These are phyloP conservation scores for Harlomillsia oculata DNA, from an alignment of 1,140 invertebrate genomes.

Conservation along the genomic window DNA sequence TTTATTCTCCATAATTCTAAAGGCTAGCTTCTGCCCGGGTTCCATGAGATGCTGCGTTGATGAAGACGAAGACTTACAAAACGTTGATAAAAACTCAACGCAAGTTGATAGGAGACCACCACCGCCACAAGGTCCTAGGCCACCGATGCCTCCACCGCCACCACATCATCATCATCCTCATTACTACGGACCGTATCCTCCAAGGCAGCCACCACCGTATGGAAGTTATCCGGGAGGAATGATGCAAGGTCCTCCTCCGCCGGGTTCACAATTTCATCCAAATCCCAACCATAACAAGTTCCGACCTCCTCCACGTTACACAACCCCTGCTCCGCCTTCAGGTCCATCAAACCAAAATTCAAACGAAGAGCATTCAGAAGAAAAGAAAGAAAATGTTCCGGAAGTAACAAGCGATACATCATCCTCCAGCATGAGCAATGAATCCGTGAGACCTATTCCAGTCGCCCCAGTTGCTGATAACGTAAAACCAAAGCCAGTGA, in stretches of 20 bases:
- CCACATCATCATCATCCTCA: constrained; percentile 1
- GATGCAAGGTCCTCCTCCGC: no score
- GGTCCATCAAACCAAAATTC: background rate
- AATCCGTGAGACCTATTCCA: no score
- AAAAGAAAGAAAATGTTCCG: no score
- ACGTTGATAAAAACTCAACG: constrained; percentile 2
- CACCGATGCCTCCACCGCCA: constrained; percentile 5
- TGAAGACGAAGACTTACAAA: background rate
- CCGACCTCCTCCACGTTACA: constrained; percentile 37
- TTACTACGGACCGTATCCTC: constrained; percentile 8
- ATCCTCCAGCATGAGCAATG: no score
- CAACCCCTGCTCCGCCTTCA: constrained; percentile 15
- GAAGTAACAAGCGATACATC: no score
- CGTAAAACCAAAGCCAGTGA: no score
- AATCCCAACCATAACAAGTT: constrained; percentile 33
- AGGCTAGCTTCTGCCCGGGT: constrained; percentile 12
- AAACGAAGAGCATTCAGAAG: no score
- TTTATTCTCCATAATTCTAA: no score
- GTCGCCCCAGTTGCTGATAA: no score
- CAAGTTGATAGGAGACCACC: background rate
- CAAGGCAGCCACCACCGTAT: no score
- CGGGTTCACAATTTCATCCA: background rate
- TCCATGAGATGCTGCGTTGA: constrained; percentile 63
- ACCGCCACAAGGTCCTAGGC: constrained; percentile 11
- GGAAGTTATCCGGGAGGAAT: no score